Base-by-base conservation (phyloP, 1,140 invertebrate species). In the Lepidurus apus region DNA sequence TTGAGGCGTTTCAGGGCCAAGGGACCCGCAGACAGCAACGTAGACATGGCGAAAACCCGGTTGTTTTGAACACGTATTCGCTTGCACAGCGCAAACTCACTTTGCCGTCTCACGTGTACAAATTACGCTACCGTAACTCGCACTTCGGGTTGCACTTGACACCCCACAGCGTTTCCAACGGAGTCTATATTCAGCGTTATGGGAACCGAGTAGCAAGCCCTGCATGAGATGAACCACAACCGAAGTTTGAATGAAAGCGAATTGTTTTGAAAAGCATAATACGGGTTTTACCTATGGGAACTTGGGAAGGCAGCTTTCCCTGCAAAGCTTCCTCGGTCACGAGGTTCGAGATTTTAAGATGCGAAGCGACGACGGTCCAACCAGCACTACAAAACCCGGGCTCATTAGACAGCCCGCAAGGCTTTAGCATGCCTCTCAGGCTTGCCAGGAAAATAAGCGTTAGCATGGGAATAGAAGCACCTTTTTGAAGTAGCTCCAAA, bases 21-120 rank as follows among this genome's bases (percentile, higher is more conserved):
- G 17, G 53, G 53, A 65, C 53, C 53, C n/a, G 53, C 53, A 65
- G 53, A 65, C 53, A 65, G 53, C 53, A 65, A 65, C 8, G 53
- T 65, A 65, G 53, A 65, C 53, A 65, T 65, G n/a, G 21, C 53
- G 6, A 17, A 21, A 65, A 65, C 17, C 53, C 53, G 53, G 53
- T 65, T 65, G 17, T 11, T 17, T 0, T 34, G 34, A 34, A 34
- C 34, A 34, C 34, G 34, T 34, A 3, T 65, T 65, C 53, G 53
- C 53, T 65, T 34, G 17, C 45, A 47, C 10, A 17, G 10, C 45
- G 45, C 5, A 65, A 65, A 65, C 53, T 65, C 53, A 21, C 8
- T 65, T 13, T 5, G 21, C 7, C 45, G 17, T 13, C 53, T 7
- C 53, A n/a, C 10, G 53, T 7, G 21, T 13, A 17, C 17, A 65